A percentile compares a stretch with the other conserved stretches of the same genome.
phyloP scores from a whole-genome alignment of 2,113 vertebrate genomes.

The Hydrochoerus hydrochaeris region DNA sequence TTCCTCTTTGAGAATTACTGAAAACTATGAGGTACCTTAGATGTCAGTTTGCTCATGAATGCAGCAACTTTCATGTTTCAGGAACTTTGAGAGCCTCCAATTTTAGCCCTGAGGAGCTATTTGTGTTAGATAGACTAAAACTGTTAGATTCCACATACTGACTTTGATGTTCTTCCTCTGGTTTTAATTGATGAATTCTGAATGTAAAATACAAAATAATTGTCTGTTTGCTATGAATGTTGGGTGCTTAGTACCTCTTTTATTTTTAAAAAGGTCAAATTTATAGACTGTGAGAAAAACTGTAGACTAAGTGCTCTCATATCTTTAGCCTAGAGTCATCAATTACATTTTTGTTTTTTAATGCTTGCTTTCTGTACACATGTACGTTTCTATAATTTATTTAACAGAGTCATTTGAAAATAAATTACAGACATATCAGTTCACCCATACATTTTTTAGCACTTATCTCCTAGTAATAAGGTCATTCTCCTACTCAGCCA shows the following conservation, averaged over 20 bases:
- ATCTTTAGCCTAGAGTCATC: not conserved
- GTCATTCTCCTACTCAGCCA: not conserved
- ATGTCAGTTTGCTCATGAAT: not conserved
- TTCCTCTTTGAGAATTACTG: conserved; percentile 56
- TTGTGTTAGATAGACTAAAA: not conserved
- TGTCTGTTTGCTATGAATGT: not conserved
- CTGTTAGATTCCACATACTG: not conserved
- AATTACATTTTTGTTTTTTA: not conserved
- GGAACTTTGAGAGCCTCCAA: not conserved
- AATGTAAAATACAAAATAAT: conserved; percentile 27
- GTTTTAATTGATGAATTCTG: not conserved
- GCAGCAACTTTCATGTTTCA: not conserved
- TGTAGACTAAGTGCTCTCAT: not conserved
- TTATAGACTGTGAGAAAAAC: not conserved
- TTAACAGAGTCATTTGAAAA: conserved; percentile 32
- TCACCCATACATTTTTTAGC: not conserved
- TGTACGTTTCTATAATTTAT: not conserved
- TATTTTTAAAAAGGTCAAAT: conserved; percentile 36
- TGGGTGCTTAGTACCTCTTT: not conserved
- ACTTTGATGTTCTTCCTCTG: not conserved
- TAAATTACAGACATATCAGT: not conserved
- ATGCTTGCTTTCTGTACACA: not conserved
- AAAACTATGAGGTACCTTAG: not conserved
- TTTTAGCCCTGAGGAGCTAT: not conserved
- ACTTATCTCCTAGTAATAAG: not conserved